Conservation (phyloP, 2,113 vertebrate species). For the Prinia subflava region DNA sequence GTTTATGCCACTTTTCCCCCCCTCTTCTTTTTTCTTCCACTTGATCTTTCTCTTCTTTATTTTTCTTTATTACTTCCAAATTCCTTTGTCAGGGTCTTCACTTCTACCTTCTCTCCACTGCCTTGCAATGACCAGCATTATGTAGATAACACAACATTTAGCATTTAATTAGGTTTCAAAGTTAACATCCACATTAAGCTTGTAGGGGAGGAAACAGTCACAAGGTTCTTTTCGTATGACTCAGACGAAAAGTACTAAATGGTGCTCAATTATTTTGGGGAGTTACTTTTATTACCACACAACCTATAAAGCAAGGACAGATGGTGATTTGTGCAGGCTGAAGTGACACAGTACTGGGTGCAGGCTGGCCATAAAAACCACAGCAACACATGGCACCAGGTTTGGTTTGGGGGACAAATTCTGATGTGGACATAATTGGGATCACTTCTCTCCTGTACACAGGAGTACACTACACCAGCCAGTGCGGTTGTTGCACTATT, state of each 20-base stretch:
- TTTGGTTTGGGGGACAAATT: not conserved
- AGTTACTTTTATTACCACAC: slow-evolving; percentile 3
- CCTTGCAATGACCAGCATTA: not conserved
- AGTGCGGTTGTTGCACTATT: not conserved
- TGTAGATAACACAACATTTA: not conserved
- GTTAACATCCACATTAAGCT: not conserved
- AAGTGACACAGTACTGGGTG: not conserved
- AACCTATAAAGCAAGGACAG: not conserved
- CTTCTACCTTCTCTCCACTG: not conserved
- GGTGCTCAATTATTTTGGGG: not conserved
- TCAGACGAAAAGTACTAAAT: slow-evolving; percentile 31
- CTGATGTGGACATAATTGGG: not conserved
- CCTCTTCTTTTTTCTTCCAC: not conserved
- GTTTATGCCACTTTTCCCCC: not conserved
- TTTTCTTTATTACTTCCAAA: not conserved
- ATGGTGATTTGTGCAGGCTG: not conserved
- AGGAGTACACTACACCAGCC: not conserved
- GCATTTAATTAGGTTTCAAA: not conserved
- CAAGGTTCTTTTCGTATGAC: not conserved
- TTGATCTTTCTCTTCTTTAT: not conserved
- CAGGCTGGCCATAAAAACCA: not conserved
- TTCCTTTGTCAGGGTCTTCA: not conserved
- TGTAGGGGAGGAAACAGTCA: slow-evolving; percentile 16
- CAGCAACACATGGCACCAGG: not conserved
- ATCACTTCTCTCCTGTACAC: not conserved